These are phyloP conservation scores for Pardosa pseudoannulata DNA, from an alignment of 2,888 invertebrate genomes.

Conservation along the genomic window DNA sequence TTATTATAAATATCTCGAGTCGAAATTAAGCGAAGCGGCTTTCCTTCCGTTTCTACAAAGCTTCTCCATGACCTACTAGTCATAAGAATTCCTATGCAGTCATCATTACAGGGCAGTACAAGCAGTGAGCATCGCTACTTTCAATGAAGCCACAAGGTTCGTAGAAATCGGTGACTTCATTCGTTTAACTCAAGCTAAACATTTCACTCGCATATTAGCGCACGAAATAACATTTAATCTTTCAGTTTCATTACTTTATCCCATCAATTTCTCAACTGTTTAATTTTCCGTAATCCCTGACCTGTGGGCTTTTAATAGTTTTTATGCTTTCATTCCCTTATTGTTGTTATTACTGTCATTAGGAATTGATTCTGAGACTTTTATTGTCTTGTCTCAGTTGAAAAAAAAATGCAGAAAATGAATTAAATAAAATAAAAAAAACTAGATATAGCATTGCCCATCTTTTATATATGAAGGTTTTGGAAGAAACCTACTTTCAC, in stretches of 20 bases:
- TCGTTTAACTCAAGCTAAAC: not conserved
- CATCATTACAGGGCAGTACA: not conserved
- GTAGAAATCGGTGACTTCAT: conserved; percentile 17
- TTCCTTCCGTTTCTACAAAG: no score
- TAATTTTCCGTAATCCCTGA: conserved; percentile 23
- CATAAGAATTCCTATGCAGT: not conserved
- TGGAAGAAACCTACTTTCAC: conserved; percentile 29
- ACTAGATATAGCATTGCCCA: not conserved
- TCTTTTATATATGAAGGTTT: conserved; percentile 13
- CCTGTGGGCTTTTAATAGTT: conserved; percentile 11
- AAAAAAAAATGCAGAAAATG: not conserved
- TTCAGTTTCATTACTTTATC: conserved; percentile 7
- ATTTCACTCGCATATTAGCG: not conserved
- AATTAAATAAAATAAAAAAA: not conserved
- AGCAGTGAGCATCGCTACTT: not conserved
- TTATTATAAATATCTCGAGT: no score
- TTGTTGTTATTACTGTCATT: conserved; percentile 12
- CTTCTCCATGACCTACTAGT: conserved; percentile 3
- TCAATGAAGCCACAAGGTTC: conserved; percentile 3
- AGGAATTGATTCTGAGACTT: not conserved
- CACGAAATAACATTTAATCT: conserved; percentile 17
- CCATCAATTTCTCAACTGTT: conserved; percentile 23
- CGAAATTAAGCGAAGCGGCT: no score
- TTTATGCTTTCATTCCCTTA: not conserved
- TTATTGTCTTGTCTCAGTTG: conserved; percentile 4